Conservation (phyloP, 1,140 invertebrate species). For the Cydia fagiglandana region DNA sequence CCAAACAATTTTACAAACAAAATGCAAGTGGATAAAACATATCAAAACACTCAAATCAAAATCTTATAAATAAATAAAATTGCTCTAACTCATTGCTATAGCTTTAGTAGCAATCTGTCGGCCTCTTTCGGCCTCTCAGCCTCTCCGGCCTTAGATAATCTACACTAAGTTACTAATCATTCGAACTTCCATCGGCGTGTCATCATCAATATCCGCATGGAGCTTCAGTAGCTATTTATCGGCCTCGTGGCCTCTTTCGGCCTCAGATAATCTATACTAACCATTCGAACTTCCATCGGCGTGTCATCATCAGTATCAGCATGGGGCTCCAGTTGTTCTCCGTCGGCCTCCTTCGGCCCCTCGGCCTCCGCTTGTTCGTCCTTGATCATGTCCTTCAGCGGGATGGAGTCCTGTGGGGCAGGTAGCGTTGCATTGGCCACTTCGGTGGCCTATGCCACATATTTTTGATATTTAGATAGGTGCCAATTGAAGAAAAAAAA, state of each 20-base stretch:
- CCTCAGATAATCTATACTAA: not conserved
- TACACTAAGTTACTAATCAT: too few species aligned
- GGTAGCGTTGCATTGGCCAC: constrained; percentile 1
- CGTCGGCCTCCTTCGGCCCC: constrained; percentile 39
- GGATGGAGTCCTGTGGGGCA: constrained; percentile 57
- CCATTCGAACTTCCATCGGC: constrained; percentile 76
- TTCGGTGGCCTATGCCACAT: constrained; percentile 1
- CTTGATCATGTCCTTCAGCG: constrained; percentile 61
- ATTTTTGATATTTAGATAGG: not conserved
- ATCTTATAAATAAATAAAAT: too few species aligned
- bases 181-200: not conserved
- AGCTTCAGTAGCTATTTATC: too few species aligned
- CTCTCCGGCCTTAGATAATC: too few species aligned
- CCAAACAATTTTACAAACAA: not conserved
- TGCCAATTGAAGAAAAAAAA: not conserved
- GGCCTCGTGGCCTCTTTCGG: not conserved
- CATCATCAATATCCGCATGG: not conserved
- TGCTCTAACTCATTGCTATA: too few species aligned
- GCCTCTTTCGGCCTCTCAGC: too few species aligned
- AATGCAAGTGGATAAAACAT: too few species aligned
- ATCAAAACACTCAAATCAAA: too few species aligned
- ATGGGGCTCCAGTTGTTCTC: constrained; percentile 68
- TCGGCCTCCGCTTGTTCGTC: constrained; percentile 46
- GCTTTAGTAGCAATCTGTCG: too few species aligned
- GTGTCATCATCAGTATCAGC: constrained; percentile 82